phyloP scores from a whole-genome alignment of 92 coral and sea anemone genomes.

The Anthopleura xanthogrammica region DNA sequence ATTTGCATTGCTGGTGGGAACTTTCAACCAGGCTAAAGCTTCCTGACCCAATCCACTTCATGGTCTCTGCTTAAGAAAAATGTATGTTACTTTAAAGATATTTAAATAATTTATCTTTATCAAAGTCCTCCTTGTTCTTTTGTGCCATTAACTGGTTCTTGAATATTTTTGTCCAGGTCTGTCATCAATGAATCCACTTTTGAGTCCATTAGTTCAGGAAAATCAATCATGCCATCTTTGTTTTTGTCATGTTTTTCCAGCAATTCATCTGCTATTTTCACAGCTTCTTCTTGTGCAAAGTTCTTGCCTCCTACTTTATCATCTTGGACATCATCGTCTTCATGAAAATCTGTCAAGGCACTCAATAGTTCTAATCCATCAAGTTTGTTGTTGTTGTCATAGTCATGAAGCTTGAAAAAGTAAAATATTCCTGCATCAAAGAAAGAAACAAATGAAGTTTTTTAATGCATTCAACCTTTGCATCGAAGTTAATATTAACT shows the following conservation, averaged over 20 bases:
- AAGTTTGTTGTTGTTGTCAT: slow-evolving; percentile 83
- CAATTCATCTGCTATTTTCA: slow-evolving; percentile 81
- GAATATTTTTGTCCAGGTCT: slow-evolving; percentile 62
- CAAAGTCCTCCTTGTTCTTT: background rate
- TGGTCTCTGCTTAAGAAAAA: no score
- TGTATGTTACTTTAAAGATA: no score
- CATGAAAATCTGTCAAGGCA: slow-evolving; percentile 86
- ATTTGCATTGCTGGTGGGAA: no score
- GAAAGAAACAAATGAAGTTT: background rate
- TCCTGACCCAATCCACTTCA: no score
- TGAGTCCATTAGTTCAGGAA: slow-evolving; percentile 81
- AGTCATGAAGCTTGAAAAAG: slow-evolving; percentile 95
- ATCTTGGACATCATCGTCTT: slow-evolving; percentile 49
- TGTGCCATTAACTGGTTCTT: background rate
- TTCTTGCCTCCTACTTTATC: slow-evolving; percentile 58
- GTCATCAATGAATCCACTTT: slow-evolving; percentile 78
- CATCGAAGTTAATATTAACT: no score
- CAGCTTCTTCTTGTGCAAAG: slow-evolving; percentile 83
- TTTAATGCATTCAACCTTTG: no score
- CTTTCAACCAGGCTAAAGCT: no score
- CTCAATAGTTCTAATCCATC: slow-evolving; percentile 89
- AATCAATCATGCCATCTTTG: slow-evolving; percentile 86
- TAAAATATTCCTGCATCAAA: slow-evolving; percentile 74
- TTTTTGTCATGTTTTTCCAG: slow-evolving; percentile 83
- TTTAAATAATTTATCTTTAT: background rate